Evolutionary conservation across 2,888 invertebrate genomes (phyloP), one percentile per base, ranked within the genome.

Genomic region (Lampropteryx suffumata): DNA sequence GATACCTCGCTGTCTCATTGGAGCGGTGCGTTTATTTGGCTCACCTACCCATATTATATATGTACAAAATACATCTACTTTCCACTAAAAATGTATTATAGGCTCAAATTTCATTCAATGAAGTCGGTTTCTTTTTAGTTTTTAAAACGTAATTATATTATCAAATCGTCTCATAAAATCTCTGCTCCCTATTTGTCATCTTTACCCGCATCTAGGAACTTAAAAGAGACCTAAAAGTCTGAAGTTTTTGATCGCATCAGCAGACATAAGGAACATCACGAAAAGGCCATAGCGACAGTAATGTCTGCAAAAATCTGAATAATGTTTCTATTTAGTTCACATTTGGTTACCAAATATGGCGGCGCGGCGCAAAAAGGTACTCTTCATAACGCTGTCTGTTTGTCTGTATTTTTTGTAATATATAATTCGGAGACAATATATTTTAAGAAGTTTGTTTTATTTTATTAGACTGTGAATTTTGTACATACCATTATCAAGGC

Each of bases 341-440:
- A 48, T 51, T 44, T 57, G 44, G 50, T 9, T 44, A 41, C 57
- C 61, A 53, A 53, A 61, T 55, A 59, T 54, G 59, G 61, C 53
- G 51, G 59, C 61, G 61, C 53, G 51, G 59, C 61, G 61, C 61
- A 57, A 54, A 55, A 57, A 53, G 53, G 53, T 55, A 56, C 53
- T 57, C 35, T 55, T 50, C 49, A 51, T 50, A 50, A 39, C 34
- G n/a, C 28, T 46, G 53, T 51, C 47, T 42, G 50, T 56, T 33
- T 35, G 49, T 55, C 30, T 34, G 48, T 53, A 35, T 32, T 30
- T 54, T 53, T 17, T 30, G 9, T n/a, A n/a, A n/a, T n/a, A n/a
- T n/a, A n/a, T n/a, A n/a, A n/a, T 35, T 45, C 45, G 33, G 39
- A 39, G 40, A 54, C 50, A 14, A 29, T 41, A 51, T 56, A 48